Evolutionary conservation across 2,113 vertebrate genomes (phyloP).

Genomic region (Kryptolebias marmoratus): DNA sequence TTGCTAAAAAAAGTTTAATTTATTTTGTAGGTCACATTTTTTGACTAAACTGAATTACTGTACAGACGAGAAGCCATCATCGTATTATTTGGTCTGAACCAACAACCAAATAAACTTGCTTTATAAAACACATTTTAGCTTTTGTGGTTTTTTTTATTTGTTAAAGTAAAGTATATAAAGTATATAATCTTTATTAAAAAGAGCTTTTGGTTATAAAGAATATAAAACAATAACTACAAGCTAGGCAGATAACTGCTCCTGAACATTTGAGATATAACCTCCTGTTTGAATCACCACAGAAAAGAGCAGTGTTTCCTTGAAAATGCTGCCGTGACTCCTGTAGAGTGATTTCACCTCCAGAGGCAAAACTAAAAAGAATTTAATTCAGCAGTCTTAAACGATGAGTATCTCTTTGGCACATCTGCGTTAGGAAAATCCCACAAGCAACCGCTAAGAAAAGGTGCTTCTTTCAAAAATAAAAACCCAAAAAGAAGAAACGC

Average conservation of each 20-base stretch:
- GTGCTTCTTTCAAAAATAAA: constrained; percentile 29
- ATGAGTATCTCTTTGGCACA: constrained; percentile 10
- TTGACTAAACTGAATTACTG: too few species aligned
- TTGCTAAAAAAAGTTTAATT: not conserved
- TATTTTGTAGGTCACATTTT: too few species aligned
- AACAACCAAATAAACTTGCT: too few species aligned
- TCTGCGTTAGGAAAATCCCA: constrained; percentile 16
- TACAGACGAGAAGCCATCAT: too few species aligned
- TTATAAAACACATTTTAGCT: too few species aligned
- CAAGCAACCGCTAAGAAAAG: constrained; percentile 4
- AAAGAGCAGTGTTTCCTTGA: not conserved
- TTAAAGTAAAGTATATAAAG: not conserved
- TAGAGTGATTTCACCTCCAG: not conserved
- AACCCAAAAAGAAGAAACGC: constrained; percentile 10
- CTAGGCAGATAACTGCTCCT: not conserved
- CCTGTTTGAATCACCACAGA: not conserved
- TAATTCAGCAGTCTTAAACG: constrained; percentile 12
- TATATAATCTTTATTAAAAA: not conserved
- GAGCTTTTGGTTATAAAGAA: not conserved
- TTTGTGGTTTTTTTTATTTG: not conserved
- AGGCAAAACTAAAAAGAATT: constrained; percentile 23
- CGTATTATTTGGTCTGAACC: too few species aligned
- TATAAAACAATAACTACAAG: not conserved
- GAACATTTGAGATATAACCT: not conserved
- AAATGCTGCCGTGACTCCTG: constrained; percentile 13